Conservation (phyloP, 2,113 vertebrate species). For the Indri indri region DNA sequence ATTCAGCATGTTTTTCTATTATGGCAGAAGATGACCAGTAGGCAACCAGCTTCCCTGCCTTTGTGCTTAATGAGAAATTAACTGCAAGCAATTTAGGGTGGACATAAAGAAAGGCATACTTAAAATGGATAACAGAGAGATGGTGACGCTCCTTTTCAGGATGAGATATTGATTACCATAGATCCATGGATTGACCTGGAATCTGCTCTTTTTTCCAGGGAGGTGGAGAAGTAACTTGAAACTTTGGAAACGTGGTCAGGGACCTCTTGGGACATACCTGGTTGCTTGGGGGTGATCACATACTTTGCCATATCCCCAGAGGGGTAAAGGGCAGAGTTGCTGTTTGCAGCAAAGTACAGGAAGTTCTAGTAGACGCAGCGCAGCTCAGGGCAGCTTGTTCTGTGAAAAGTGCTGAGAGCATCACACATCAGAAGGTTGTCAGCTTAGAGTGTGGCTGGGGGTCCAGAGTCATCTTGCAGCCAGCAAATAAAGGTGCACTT, state of each 20-base stretch:
- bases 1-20: background rate
- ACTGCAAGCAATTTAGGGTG: background rate
- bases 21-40: background rate
- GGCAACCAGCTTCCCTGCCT: background rate
- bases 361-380: too few relatives aligned
- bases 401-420: background rate
- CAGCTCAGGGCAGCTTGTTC: background rate
- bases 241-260: background rate
- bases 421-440: background rate
- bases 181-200: background rate
- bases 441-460: background rate
- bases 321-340: background rate
- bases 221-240: background rate
- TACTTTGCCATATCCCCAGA: rapidly evolving
- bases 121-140: background rate
- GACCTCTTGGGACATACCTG: background rate
- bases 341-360: background rate
- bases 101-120: background rate
- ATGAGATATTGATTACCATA: background rate
- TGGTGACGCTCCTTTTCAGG: background rate
- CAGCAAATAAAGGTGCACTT: background rate
- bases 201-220: background rate
- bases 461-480: background rate
- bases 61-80: background rate
- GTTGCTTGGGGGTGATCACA: background rate